These are phyloP conservation scores for Matsumyia berberina DNA, from an alignment of 2,888 invertebrate species.

Conservation along the genomic window DNA sequence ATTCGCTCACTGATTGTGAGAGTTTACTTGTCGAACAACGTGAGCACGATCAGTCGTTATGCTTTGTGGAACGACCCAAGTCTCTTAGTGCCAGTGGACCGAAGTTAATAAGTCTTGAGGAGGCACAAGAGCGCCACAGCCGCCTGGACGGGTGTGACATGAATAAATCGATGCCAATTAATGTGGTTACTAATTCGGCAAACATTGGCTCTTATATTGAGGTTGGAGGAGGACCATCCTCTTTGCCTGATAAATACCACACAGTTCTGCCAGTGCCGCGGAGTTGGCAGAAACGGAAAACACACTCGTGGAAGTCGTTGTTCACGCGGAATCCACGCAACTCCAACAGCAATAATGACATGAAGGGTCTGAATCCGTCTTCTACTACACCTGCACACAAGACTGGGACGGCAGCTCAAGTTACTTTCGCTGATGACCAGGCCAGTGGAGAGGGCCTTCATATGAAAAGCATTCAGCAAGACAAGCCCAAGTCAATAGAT, in stretches of 20 bases:
- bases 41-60: conserved; percentile 84
- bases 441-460: conserved; percentile 58
- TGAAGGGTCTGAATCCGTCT: conserved; percentile 76
- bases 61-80: conserved; percentile 89
- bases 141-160: conserved; percentile 83
- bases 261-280: conserved; percentile 95
- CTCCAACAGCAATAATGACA: conserved; percentile 80
- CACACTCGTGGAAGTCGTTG: conserved; percentile 84
- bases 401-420: conserved; percentile 78
- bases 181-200: conserved; percentile 80
- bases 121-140: conserved; percentile 90
- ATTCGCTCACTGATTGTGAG: conserved; percentile 84
- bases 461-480: conserved; percentile 80
- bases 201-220: conserved; percentile 87
- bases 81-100: conserved; percentile 96
- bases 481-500: conserved; percentile 83
- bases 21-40: conserved; percentile 84
- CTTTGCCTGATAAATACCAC: conserved; percentile 92
- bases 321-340: conserved; percentile 84
- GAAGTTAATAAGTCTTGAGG: conserved; percentile 94
- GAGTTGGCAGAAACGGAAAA: conserved; percentile 84
- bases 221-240: conserved; percentile 91
- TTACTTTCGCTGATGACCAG: conserved; percentile 81
- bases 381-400: conserved; percentile 77
- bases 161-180: conserved; percentile 84